phyloP scores from a whole-genome alignment of 2,113 vertebrate species.

The Dromaius novaehollandiae region DNA sequence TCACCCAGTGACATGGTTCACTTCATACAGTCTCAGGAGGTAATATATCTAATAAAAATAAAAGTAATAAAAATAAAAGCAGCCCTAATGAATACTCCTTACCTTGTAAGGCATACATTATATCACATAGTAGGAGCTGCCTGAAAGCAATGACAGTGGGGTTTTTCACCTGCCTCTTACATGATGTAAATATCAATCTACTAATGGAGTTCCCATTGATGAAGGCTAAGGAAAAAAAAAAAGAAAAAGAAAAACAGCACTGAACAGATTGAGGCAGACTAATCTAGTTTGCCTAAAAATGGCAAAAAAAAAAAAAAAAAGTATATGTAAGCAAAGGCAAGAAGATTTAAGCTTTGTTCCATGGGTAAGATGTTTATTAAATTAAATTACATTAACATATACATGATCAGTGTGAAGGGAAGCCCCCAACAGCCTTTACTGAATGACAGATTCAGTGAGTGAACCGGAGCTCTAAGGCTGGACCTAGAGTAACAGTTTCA shows the following conservation, averaged over 20 bases:
- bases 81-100: constrained; percentile 26
- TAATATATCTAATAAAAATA: constrained; percentile 60
- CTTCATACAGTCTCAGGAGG: constrained; percentile 47
- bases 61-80: constrained; percentile 69
- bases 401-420: constrained; percentile 38
- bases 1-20: constrained; percentile 5
- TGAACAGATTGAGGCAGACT: constrained; percentile 36
- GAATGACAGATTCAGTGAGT: not conserved
- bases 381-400: constrained; percentile 65
- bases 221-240: not conserved
- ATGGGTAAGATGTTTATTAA: constrained; percentile 44
- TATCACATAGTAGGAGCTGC: not conserved
- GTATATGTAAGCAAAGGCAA: constrained; percentile 35
- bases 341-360: constrained; percentile 14
- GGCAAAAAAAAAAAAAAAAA: not conserved
- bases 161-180: not conserved
- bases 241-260: not conserved
- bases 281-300: constrained; percentile 53
- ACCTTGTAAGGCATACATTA: not conserved
- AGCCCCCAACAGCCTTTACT: constrained; percentile 32
- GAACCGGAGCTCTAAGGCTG: not conserved
- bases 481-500: constrained; percentile 56
- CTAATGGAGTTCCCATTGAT: constrained; percentile 41
- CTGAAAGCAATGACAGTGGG: not conserved
- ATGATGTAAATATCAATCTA: constrained; percentile 43